These are phyloP conservation scores for Hydrozoanthus gracilis DNA, from an alignment of 92 coral and sea anemone genomes.

Conservation along the genomic window DNA sequence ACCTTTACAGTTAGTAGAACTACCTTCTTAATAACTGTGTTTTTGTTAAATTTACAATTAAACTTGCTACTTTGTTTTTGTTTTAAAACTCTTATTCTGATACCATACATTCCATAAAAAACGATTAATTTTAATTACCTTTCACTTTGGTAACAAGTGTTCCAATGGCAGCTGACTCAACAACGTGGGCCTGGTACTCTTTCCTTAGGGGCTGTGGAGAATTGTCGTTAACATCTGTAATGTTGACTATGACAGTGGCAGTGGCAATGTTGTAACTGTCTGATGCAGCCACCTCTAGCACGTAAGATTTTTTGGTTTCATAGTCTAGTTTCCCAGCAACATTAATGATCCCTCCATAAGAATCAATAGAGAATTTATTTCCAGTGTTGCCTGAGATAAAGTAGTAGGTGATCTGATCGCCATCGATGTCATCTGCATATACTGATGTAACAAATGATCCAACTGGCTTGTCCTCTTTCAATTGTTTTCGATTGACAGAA, in stretches of 20 bases:
- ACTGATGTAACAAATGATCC: conserved; percentile 56
- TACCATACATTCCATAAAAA: neutral
- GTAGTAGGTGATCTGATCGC: conserved; percentile 60
- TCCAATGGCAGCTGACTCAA: conserved; percentile 76
- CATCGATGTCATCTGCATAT: conserved; percentile 72
- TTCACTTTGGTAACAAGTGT: conserved; percentile 78
- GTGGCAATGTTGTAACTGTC: conserved; percentile 76
- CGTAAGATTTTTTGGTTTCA: conserved; percentile 68
- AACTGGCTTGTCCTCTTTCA: conserved; percentile 69
- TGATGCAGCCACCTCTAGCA: conserved; percentile 70
- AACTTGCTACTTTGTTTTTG: too few relatives aligned
- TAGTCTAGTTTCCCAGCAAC: conserved; percentile 73
- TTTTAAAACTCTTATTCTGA: too few relatives aligned
- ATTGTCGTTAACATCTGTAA: conserved; percentile 87
- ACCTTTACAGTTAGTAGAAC: too few relatives aligned
- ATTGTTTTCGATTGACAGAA: conserved; percentile 25
- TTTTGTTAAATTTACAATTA: too few relatives aligned
- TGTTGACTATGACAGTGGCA: conserved; percentile 62
- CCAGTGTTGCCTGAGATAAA: conserved; percentile 82
- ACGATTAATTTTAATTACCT: conserved; percentile 55
- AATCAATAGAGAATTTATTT: conserved; percentile 74
- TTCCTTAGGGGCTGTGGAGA: conserved; percentile 85
- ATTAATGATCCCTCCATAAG: conserved; percentile 51
- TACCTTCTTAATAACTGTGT: too few relatives aligned
- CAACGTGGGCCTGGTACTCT: conserved; percentile 80